Evolutionary conservation across 2,113 vertebrate species (phyloP), one percentile per base, ranked within the genome.

Genomic region (Poicephalus meyeri): DNA sequence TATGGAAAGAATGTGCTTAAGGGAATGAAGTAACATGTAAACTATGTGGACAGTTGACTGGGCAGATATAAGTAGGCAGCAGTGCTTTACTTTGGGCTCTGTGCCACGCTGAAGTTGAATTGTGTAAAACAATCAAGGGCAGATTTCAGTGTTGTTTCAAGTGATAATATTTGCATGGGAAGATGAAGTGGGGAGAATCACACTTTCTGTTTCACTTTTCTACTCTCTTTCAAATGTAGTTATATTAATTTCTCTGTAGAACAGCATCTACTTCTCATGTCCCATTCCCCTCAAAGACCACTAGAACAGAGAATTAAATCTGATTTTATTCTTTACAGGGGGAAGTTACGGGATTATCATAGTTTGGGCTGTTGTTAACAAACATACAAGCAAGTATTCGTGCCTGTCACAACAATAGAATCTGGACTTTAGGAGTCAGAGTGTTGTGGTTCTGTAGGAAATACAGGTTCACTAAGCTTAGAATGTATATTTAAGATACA

Each of bases 11-110:
- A 96, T 95, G 95, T 85, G 92, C 92, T 77, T 89, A 84, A 90
- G 84, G 92, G 95, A 78, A 89, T 95, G 96, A 96, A 93, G 93
- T 93, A 95, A 96, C 71, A 68, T 85, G 70, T 90, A 63, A 97
- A 94, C 80, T 96, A 91, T 95, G 95, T 80, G 74, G 95, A 66
- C 84, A 96, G 95, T 95, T 88, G 74, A 94, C 95, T 93, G 94
- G 93, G 90, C 96, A 97, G 77, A 83, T 92, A n/a, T 28, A 92
- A 97, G 77, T 89, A 92, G 94, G 95, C 69, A 96, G 80, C 72
- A 18, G 53, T 84, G 87, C 91, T 87, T 87, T 78, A 29, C 93
- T 66, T 66, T 19, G 76, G 87, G 82, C 91, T 96, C 68, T 70
- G 42, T 82, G 92, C 68, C 77, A 44, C 5, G 17, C 61, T 69